phyloP scores from a whole-genome alignment of 2,113 vertebrate species.

The Zosterops pallidus region DNA sequence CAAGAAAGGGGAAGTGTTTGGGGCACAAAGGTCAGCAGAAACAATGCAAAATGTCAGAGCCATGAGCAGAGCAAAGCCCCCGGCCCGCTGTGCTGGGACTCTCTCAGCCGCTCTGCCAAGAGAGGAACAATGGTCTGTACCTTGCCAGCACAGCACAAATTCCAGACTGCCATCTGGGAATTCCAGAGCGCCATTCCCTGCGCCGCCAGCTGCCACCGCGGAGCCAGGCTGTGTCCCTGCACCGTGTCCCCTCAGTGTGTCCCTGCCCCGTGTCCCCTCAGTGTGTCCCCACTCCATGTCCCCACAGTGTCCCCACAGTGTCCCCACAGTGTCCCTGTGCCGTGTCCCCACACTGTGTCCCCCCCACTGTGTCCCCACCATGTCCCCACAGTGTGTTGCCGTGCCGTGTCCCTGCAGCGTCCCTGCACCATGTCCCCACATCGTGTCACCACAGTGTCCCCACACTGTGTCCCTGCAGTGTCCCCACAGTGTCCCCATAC shows the following conservation, averaged over 20 bases:
- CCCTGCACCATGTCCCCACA: too few species aligned
- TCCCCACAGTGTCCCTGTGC: neutral
- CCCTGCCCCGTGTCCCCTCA: too few species aligned
- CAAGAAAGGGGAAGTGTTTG: neutral
- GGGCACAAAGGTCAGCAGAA: neutral
- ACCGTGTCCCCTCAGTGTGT: too few species aligned
- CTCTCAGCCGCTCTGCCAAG: neutral
- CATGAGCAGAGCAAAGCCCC: neutral
- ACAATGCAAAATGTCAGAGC: neutral
- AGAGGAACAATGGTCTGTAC: neutral
- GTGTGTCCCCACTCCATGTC: too few species aligned
- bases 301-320: too few species aligned
- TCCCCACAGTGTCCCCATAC: neutral
- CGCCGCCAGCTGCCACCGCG: neutral
- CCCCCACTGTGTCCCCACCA: too few species aligned
- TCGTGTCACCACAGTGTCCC: too few species aligned
- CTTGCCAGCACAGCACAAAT: neutral
- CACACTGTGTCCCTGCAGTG: too few species aligned
- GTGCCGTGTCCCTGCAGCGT: too few species aligned
- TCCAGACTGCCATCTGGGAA: slow-evolving; percentile 33
- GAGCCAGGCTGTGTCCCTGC: neutral
- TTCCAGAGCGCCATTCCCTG: neutral
- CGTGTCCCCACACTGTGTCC: too few species aligned
- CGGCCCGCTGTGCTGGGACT: neutral
- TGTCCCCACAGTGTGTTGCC: too few species aligned